Evolutionary conservation across 2,113 vertebrate genomes (phyloP).

Genomic region (Alethe castanea): DNA sequence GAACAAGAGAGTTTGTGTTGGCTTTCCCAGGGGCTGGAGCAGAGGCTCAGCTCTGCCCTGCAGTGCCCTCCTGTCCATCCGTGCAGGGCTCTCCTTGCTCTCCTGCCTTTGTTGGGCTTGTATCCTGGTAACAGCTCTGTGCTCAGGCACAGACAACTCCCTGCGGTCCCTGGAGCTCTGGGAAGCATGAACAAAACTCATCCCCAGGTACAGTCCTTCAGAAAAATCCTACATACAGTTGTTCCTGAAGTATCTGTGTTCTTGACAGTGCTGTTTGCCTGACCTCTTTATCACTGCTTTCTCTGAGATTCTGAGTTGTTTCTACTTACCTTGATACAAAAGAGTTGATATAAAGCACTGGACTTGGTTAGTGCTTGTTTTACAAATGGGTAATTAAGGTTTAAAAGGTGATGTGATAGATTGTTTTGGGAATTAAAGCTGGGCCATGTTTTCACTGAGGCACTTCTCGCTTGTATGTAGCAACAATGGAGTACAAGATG

Average conservation of each 20-base stretch:
- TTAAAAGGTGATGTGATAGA: background rate
- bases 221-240: background rate
- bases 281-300: background rate
- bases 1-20: background rate
- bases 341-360: rapidly evolving
- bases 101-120: conserved; percentile 42
- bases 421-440: background rate
- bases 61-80: background rate
- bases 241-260: background rate
- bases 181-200: conserved; percentile 61
- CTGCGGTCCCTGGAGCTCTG: background rate
- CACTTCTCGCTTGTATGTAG: background rate
- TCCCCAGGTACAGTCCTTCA: conserved; percentile 48
- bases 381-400: background rate
- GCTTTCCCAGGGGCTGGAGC: background rate
- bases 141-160: background rate
- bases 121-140: conserved; percentile 15
- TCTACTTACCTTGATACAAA: background rate
- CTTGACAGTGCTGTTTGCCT: background rate
- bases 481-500: background rate
- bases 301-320: background rate
- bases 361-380: background rate
- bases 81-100: background rate
- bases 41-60: background rate
- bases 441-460: rapidly evolving